Conservation (phyloP, 1,140 invertebrate species). For the Magallana angulata region DNA sequence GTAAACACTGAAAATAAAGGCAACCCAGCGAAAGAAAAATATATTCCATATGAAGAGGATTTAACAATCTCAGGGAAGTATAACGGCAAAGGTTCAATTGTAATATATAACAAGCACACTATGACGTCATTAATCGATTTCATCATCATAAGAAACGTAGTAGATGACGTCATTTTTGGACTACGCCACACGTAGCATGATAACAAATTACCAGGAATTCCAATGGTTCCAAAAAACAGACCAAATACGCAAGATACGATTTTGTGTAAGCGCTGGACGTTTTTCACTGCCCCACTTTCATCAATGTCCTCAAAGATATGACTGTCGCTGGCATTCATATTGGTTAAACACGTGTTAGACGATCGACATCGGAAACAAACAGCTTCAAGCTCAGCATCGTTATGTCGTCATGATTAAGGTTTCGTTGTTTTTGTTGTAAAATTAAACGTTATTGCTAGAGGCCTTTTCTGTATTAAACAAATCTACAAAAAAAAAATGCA, state of each 20-base stretch:
- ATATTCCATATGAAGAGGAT: background rate
- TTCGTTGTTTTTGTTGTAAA: no score
- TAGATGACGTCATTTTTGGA: background rate
- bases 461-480: no score
- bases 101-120: background rate
- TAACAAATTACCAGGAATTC: background rate
- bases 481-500: no score
- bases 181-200: background rate
- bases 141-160: background rate
- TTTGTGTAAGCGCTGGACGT: background rate
- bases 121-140: background rate
- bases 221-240: background rate
- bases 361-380: no score
- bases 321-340: no score
- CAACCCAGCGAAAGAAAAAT: background rate
- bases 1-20: background rate
- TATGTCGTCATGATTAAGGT: no score
- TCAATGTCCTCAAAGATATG: no score
- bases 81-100: background rate
- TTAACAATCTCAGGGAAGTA: background rate
- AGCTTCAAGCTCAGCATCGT: no score
- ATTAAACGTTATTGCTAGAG: no score
- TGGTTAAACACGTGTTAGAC: no score
- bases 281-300: background rate
- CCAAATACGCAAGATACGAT: background rate